phyloP scores from a whole-genome alignment of 1,140 invertebrate species.

The Xylocopa sonorina region DNA sequence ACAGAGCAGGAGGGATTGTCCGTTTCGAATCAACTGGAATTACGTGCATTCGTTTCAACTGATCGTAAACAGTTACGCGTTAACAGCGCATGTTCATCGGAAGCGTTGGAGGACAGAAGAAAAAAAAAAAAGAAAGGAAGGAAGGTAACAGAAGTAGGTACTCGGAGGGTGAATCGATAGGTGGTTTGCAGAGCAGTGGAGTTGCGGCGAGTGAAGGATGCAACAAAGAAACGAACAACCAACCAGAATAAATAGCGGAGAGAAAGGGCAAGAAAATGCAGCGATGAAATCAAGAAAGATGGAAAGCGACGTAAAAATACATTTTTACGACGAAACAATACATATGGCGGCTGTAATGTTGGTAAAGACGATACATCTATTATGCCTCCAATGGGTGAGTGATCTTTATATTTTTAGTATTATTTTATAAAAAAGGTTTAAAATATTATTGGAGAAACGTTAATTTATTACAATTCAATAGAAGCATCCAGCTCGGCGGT shows the following conservation, averaged over 20 bases:
- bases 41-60: conserved; percentile 65
- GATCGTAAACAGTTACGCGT: conserved; percentile 66
- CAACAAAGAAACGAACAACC: not conserved
- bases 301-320: not conserved
- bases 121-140: not conserved
- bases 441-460: too few relatives aligned
- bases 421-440: too few relatives aligned
- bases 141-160: not conserved
- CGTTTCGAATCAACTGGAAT: conserved; percentile 63
- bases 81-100: conserved; percentile 51
- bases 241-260: not conserved
- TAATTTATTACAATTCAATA: too few relatives aligned
- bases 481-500: too few relatives aligned
- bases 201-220: not conserved
- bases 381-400: too few relatives aligned
- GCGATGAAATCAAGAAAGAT: not conserved
- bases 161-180: not conserved
- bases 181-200: not conserved
- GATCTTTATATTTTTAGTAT: not conserved
- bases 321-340: too few relatives aligned
- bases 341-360: too few relatives aligned
- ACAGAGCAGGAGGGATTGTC: conserved; percentile 26
- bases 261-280: not conserved
- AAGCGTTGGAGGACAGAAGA: not conserved
- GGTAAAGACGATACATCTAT: too few relatives aligned